phyloP scores from a whole-genome alignment of 30 jellyfish, hydroid and myxozoan species.

The Pseudorhiza aurosa region DNA sequence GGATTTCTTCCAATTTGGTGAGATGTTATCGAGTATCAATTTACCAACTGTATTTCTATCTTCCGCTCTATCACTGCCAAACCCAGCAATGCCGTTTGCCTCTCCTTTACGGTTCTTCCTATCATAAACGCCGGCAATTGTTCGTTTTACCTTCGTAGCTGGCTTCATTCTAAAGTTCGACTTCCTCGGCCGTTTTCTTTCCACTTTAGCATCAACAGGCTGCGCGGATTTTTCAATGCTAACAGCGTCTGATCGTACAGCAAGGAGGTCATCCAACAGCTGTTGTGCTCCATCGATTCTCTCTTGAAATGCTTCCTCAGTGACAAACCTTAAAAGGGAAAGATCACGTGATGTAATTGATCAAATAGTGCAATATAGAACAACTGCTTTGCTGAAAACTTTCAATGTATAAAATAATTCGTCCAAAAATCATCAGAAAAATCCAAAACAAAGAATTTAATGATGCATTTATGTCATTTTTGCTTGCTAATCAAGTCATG shows the following conservation, averaged over 20 bases:
- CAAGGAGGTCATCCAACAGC: slow-evolving; percentile 18
- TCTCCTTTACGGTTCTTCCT: background rate
- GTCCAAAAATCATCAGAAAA: too few relatives aligned
- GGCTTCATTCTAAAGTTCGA: background rate
- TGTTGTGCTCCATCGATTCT: slow-evolving; percentile 56
- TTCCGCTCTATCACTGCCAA: background rate
- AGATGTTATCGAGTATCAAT: slow-evolving; percentile 18
- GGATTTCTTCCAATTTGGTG: slow-evolving; percentile 59
- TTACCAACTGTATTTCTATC: background rate
- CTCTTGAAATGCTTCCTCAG: slow-evolving; percentile 38
- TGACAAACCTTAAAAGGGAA: slow-evolving; percentile 19
- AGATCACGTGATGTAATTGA: too few relatives aligned
- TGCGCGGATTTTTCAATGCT: slow-evolving; percentile 29
- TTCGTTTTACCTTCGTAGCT: background rate
- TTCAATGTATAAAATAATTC: too few relatives aligned
- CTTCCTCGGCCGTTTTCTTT: background rate
- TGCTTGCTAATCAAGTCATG: too few relatives aligned
- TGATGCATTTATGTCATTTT: too few relatives aligned
- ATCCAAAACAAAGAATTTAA: too few relatives aligned
- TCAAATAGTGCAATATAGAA: too few relatives aligned
- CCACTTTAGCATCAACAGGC: background rate
- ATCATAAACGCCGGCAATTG: background rate
- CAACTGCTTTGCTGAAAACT: too few relatives aligned
- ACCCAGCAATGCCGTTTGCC: background rate
- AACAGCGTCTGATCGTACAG: slow-evolving; percentile 42